These are phyloP conservation scores for Melinaea menophilus DNA, from an alignment of 2,888 invertebrate genomes.

Conservation along the genomic window DNA sequence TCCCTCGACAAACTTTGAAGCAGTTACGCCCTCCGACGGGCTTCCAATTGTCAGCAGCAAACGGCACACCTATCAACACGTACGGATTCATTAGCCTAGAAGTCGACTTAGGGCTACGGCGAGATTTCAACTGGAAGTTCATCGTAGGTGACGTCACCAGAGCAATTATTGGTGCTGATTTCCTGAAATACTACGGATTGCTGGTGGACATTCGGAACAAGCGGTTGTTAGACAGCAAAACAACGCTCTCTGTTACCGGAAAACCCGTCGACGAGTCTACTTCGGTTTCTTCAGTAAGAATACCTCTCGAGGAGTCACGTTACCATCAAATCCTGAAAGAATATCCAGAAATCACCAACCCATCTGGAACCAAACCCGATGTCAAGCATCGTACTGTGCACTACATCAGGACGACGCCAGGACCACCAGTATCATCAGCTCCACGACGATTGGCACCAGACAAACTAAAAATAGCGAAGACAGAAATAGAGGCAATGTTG, in stretches of 20 bases:
- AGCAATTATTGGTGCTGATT: too few relatives aligned
- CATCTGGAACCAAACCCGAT: conserved; percentile 8
- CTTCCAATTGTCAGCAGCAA: background rate
- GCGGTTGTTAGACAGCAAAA: too few relatives aligned
- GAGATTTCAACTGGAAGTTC: too few relatives aligned
- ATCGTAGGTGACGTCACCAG: too few relatives aligned
- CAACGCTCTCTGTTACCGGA: too few relatives aligned
- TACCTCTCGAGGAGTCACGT: background rate
- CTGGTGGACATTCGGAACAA: too few relatives aligned
- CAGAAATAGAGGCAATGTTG: conserved; percentile 25
- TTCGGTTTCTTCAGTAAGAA: too few relatives aligned
- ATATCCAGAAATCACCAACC: conserved; percentile 24
- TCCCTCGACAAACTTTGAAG: conserved; percentile 17
- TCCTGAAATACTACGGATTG: too few relatives aligned
- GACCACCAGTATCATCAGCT: conserved; percentile 23
- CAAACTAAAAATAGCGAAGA: conserved; percentile 19
- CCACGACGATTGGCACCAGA: conserved; percentile 28
- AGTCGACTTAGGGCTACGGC: background rate
- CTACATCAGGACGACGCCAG: conserved; percentile 26
- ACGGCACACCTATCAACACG: background rate
- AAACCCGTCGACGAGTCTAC: too few relatives aligned
- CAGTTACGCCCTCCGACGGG: background rate
- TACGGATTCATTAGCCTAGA: background rate
- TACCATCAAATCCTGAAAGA: conserved; percentile 21
- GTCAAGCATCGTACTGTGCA: conserved; percentile 24